Conservation (phyloP, 1,140 invertebrate genomes). For the Brachionus sp. region DNA sequence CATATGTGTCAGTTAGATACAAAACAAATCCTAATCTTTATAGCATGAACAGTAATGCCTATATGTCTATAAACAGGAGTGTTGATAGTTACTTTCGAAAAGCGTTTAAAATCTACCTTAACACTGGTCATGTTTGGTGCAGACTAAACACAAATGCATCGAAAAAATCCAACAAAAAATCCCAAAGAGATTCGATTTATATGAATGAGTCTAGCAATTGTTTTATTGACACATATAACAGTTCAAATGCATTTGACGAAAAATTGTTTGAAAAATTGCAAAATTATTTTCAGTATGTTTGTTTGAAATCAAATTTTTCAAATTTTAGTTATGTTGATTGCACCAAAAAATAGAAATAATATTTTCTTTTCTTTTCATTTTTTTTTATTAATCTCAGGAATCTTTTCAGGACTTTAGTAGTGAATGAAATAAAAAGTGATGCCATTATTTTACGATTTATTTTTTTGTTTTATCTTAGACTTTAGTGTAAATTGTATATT, state of each 20-base stretch:
- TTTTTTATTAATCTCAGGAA: background rate
- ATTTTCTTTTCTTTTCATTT: too few relatives aligned
- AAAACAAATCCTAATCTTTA: constrained; percentile 19
- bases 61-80: background rate
- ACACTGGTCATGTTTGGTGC: background rate
- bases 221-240: background rate
- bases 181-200: background rate
- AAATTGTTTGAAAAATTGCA: background rate
- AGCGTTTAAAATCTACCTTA: background rate
- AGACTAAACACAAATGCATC: background rate
- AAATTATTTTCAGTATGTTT: constrained; percentile 34
- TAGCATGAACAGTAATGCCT: background rate
- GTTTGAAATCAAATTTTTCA: constrained; percentile 18
- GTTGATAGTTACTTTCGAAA: background rate
- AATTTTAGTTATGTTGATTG: constrained; percentile 41
- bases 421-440: background rate
- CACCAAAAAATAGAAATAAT: background rate
- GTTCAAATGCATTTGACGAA: background rate
- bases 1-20: constrained; percentile 7
- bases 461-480: background rate
- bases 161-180: background rate
- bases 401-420: background rate
- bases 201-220: background rate
- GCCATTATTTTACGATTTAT: background rate
- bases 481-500: background rate